A percentile compares a stretch with the other conserved stretches of the same genome.
Conservation (phyloP, 2,888 invertebrate species). For the Cecidostiba fungosa region DNA sequence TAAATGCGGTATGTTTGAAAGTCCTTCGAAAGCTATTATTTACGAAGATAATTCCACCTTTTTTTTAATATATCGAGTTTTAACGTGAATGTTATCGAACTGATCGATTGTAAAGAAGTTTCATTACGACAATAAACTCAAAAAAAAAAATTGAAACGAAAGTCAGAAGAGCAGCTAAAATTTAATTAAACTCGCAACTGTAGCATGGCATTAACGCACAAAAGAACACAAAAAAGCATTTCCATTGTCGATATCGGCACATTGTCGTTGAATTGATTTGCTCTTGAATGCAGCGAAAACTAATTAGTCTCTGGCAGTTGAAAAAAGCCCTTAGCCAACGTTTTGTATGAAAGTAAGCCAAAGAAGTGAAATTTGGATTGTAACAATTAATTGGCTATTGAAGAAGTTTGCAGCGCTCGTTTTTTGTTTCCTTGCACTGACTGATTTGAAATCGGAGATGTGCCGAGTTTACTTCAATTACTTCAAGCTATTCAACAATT, state of each 20-base stretch:
- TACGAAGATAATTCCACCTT: accelerated
- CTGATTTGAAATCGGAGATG: background rate
- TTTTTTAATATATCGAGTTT: too few species aligned
- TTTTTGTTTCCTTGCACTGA: background rate
- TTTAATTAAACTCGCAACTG: background rate
- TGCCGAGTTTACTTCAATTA: too few species aligned
- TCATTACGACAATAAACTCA: too few species aligned
- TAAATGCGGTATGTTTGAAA: too few species aligned
- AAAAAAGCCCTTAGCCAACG: background rate
- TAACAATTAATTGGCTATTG: background rate
- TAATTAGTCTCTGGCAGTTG: constrained; percentile 25
- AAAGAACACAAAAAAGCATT: background rate
- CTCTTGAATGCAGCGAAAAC: constrained; percentile 26
- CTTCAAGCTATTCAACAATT: too few species aligned
- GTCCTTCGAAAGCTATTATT: background rate
- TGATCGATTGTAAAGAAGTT: background rate
- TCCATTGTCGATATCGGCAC: constrained; percentile 24
- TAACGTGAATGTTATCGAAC: too few species aligned
- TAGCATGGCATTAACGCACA: background rate
- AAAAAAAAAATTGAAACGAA: background rate
- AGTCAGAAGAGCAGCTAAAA: background rate
- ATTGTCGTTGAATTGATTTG: background rate
- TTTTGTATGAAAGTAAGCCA: background rate
- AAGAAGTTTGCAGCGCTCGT: background rate
- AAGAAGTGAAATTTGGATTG: background rate